A percentile compares a stretch with the other conserved stretches of the same genome.
These are phyloP conservation scores for Pogonomyrmex barbatus DNA, from an alignment of 1,140 invertebrate species.

Conservation along the genomic window DNA sequence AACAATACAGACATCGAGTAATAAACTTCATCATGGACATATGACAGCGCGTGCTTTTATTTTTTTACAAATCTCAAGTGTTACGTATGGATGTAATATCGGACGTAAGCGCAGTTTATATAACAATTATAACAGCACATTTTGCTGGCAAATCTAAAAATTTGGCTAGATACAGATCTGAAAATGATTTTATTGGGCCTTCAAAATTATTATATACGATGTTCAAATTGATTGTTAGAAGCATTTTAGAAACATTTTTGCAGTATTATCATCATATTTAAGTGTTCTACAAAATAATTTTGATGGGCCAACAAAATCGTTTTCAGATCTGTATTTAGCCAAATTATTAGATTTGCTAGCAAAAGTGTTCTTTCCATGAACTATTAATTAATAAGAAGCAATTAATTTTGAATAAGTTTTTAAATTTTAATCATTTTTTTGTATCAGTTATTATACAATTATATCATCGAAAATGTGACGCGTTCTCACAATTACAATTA, in stretches of 20 bases:
- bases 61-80: neutral
- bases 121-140: neutral
- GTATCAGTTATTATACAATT: neutral
- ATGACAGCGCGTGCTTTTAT: neutral
- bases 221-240: too few relatives aligned
- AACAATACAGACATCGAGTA: conserved; percentile 2
- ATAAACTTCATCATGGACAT: neutral
- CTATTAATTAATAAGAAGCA: neutral
- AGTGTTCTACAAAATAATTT: too few relatives aligned
- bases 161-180: too few relatives aligned
- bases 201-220: too few relatives aligned
- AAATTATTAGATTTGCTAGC: too few relatives aligned
- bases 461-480: neutral
- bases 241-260: too few relatives aligned
- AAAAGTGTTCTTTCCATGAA: too few relatives aligned
- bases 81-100: neutral
- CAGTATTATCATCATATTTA: too few relatives aligned
- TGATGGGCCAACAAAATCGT: too few relatives aligned
- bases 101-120: neutral
- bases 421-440: neutral
- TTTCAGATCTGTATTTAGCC: too few relatives aligned
- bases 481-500: neutral
- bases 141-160: too few relatives aligned
- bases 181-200: too few relatives aligned
- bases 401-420: conserved; percentile 7